Percentiles rank a stretch among this genome's conserved stretches.
These are phyloP conservation scores for Melieria omissa DNA, from an alignment of 2,888 invertebrate genomes.

Conservation along the genomic window DNA sequence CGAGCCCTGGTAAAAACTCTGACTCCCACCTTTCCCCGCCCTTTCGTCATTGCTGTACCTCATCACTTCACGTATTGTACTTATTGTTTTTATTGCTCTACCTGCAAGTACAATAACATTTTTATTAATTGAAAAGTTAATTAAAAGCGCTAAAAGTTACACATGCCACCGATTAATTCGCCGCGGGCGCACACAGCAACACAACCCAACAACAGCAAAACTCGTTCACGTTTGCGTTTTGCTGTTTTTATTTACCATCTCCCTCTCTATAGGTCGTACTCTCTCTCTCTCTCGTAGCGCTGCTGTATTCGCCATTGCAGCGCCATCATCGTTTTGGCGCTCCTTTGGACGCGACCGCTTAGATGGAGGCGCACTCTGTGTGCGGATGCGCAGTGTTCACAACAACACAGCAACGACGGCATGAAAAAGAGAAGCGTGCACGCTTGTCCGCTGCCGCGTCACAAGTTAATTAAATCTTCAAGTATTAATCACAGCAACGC, in stretches of 20 bases:
- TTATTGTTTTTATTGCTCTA: no score
- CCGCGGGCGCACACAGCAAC: conserved; percentile 54
- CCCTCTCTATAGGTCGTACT: no score
- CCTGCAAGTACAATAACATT: conserved; percentile 42
- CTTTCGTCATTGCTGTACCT: no score
- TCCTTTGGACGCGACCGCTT: not conserved
- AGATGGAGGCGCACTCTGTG: conserved; percentile 1
- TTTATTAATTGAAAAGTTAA: conserved; percentile 64
- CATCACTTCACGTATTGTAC: no score
- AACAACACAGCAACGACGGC: conserved; percentile 20
- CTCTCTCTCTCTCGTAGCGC: no score
- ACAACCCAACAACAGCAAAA: conserved; percentile 16
- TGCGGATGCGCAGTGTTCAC: not conserved
- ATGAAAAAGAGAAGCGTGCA: conserved; percentile 7
- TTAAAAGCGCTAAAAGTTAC: conserved; percentile 64
- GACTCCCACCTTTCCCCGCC: no score
- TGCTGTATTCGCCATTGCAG: not conserved
- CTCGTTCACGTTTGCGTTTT: not conserved
- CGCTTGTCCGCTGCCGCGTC: conserved; percentile 39
- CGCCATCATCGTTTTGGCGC: conserved; percentile 10
- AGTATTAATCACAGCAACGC: conserved; percentile 60
- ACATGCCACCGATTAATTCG: conserved; percentile 62
- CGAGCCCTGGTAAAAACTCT: no score
- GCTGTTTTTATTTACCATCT: no score
- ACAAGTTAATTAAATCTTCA: conserved; percentile 63